phyloP scores from a whole-genome alignment of 2,113 vertebrate genomes.

The Etheostoma spectabile region DNA sequence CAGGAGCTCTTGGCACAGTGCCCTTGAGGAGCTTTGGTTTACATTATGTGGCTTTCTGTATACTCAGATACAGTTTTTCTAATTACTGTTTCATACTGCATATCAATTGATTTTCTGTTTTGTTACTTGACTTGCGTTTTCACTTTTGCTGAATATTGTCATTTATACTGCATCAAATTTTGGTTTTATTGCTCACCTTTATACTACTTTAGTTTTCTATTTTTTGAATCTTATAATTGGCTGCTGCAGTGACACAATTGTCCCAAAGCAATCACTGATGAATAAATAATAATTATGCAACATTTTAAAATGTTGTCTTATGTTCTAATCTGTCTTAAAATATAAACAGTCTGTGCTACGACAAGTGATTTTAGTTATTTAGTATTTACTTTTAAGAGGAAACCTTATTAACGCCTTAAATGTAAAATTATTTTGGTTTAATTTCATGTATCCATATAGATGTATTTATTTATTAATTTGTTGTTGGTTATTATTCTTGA shows the following conservation, averaged over 20 bases:
- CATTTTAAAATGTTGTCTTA: too few relatives aligned
- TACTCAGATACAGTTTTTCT: not conserved
- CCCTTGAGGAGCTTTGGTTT: slow-evolving; percentile 13
- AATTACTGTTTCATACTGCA: not conserved
- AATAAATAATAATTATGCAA: too few relatives aligned
- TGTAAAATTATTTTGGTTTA: not conserved
- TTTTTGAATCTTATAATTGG: not conserved
- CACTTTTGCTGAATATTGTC: not conserved
- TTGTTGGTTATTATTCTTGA: not conserved
- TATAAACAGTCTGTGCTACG: not conserved
- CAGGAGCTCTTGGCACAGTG: slow-evolving; percentile 3
- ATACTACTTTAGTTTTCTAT: not conserved
- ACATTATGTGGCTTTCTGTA: slow-evolving; percentile 12
- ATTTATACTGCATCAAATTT: not conserved
- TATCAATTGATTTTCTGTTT: not conserved
- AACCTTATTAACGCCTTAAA: not conserved
- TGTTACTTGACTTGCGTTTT: not conserved
- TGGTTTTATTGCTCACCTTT: not conserved
- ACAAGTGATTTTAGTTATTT: not conserved
- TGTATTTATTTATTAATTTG: not conserved
- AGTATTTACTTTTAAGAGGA: not conserved
- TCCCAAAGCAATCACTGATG: too few relatives aligned
- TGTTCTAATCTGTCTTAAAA: not conserved
- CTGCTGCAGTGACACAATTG: not conserved
- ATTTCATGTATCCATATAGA: not conserved